phyloP scores from a whole-genome alignment of 2,113 vertebrate species.

The Pteronura brasiliensis region DNA sequence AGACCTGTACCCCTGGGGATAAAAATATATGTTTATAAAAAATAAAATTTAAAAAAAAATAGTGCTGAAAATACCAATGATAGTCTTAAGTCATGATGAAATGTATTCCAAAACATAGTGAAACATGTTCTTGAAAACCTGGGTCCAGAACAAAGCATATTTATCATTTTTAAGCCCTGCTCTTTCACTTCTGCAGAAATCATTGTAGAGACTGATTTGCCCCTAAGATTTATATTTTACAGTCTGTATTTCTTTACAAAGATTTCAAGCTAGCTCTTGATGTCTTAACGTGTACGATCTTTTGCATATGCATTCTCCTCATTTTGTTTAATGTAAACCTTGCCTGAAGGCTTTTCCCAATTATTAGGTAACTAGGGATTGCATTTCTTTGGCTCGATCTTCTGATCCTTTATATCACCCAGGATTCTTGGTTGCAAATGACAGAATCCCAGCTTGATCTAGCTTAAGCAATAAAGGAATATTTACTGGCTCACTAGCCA shows the following conservation, averaged over 20 bases:
- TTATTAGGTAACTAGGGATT: neutral
- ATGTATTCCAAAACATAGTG: neutral
- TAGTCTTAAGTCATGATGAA: neutral
- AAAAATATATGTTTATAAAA: too few relatives aligned
- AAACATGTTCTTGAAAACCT: conserved; percentile 9
- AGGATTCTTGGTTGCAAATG: conserved; percentile 7
- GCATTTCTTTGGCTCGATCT: neutral
- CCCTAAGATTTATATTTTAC: neutral
- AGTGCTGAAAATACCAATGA: too few relatives aligned
- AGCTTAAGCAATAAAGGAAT: neutral
- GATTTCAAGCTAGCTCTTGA: neutral
- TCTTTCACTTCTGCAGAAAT: neutral
- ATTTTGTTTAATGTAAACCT: neutral
- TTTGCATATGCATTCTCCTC: neutral
- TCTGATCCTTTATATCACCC: neutral
- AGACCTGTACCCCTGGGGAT: too few relatives aligned
- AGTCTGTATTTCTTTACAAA: neutral
- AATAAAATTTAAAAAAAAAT: too few relatives aligned
- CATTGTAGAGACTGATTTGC: neutral
- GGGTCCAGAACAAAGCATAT: neutral
- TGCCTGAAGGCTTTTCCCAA: neutral
- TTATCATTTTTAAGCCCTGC: neutral
- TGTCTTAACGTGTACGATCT: neutral
- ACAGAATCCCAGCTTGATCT: neutral
- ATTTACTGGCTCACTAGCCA: neutral